Conservation (phyloP, 2,113 vertebrate genomes). For the Antechinus stuartii region DNA sequence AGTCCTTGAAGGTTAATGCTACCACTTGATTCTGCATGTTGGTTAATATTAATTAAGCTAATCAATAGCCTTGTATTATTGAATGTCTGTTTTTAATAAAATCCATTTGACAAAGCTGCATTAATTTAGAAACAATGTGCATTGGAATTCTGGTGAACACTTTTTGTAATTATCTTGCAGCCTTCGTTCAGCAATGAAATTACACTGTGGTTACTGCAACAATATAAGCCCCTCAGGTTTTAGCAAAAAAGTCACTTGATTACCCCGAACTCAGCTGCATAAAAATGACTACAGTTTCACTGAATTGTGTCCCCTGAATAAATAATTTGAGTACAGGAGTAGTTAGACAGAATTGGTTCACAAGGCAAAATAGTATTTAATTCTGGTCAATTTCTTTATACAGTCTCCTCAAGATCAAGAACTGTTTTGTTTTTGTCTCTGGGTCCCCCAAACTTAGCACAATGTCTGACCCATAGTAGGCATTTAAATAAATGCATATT, state of each 20-base stretch:
- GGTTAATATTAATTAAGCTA: conserved; percentile 78
- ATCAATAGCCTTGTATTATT: conserved; percentile 70
- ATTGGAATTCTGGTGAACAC: conserved; percentile 54
- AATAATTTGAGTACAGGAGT: conserved; percentile 50
- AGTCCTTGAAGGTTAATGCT: conserved; percentile 70
- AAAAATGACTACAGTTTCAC: conserved; percentile 43
- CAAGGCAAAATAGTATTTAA: conserved; percentile 38
- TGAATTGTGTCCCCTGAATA: conserved; percentile 28
- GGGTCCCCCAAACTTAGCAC: not conserved
- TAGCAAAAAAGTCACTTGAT: conserved; percentile 66
- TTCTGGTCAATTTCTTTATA: conserved; percentile 7
- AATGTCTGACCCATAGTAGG: not conserved
- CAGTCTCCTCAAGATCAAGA: not conserved
- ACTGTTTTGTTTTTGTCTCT: not conserved
- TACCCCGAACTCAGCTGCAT: conserved; percentile 54
- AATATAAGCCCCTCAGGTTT: conserved; percentile 69
- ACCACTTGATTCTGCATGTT: conserved; percentile 68
- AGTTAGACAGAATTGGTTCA: conserved; percentile 66
- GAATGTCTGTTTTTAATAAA: conserved; percentile 76
- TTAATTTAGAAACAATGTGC: conserved; percentile 76
- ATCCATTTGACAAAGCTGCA: conserved; percentile 67
- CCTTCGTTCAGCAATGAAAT: conserved; percentile 64
- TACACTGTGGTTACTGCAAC: conserved; percentile 64
- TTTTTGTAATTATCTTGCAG: conserved; percentile 74
- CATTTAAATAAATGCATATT: conserved; percentile 17